phyloP scores from a whole-genome alignment of 92 coral and sea anemone genomes.

The Epizoanthus ramosus region DNA sequence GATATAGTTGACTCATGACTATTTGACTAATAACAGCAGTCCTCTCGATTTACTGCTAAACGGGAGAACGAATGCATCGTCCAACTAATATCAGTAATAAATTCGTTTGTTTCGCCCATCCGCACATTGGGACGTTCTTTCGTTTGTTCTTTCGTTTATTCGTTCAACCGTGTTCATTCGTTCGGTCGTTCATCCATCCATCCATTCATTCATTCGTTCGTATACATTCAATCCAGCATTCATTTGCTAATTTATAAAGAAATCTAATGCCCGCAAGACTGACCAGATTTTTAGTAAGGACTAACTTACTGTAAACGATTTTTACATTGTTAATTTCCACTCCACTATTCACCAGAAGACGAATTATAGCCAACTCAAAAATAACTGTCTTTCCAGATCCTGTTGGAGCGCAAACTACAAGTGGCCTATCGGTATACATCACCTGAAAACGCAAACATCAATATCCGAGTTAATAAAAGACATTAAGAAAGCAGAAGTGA shows the following conservation, averaged over 20 bases:
- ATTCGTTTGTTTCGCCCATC: no score
- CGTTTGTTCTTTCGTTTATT: background rate
- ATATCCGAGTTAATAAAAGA: background rate
- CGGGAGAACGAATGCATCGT: no score
- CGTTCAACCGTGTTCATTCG: no score
- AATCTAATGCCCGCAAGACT: background rate
- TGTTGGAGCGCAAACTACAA: slow-evolving; percentile 97
- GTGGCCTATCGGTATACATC: slow-evolving; percentile 92
- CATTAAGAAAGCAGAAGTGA: background rate
- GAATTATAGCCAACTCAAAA: slow-evolving; percentile 94
- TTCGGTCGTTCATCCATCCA: no score
- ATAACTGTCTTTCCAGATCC: slow-evolving; percentile 98
- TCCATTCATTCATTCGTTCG: no score
- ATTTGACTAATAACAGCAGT: no score
- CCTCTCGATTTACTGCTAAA: no score
- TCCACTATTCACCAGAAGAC: slow-evolving; percentile 79
- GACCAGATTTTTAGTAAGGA: background rate
- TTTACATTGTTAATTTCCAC: slow-evolving; percentile 54
- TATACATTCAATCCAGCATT: no score
- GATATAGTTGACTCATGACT: no score
- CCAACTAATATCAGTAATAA: no score
- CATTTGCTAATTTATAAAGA: background rate
- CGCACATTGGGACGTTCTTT: no score
- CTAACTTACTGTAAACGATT: slow-evolving; percentile 91
- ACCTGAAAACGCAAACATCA: slow-evolving; percentile 55